phyloP scores from a whole-genome alignment of 1,140 invertebrate genomes.

The Hylyphantes graminicola region DNA sequence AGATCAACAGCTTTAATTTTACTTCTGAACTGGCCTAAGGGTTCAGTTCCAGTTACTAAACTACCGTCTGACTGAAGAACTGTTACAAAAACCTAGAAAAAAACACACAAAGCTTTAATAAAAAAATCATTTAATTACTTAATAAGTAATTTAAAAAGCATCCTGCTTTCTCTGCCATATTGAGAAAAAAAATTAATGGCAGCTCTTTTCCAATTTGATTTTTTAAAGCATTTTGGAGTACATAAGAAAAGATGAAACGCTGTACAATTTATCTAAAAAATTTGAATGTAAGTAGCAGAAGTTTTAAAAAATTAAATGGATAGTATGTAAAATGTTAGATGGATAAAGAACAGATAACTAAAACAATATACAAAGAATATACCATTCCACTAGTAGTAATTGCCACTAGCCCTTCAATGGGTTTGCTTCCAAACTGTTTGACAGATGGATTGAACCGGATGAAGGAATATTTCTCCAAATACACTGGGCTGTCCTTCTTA shows the following conservation, averaged over 20 bases:
- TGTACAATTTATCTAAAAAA: not conserved
- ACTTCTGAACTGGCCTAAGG: constrained; percentile 78
- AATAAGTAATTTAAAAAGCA: not conserved
- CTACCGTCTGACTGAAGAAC: constrained; percentile 61
- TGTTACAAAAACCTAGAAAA: constrained; percentile 58
- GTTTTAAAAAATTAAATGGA: no score
- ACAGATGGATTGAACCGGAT: constrained; percentile 82
- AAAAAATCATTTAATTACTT: not conserved
- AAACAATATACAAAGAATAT: not conserved
- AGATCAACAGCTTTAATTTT: constrained; percentile 81
- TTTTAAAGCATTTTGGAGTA: not conserved
- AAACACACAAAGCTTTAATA: not conserved
- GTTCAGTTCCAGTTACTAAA: constrained; percentile 69
- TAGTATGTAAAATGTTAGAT: not conserved
- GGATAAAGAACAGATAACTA: not conserved
- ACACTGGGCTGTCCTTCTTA: constrained; percentile 83
- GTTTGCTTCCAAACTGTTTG: constrained; percentile 84
- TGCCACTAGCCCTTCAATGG: constrained; percentile 82
- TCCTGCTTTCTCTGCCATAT: not conserved
- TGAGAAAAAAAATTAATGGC: no score
- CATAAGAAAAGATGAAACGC: not conserved
- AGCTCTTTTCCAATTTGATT: no score
- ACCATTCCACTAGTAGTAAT: constrained; percentile 87
- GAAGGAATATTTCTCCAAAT: constrained; percentile 86
- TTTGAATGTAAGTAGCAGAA: not conserved